Evolutionary conservation across 2,888 invertebrate species (phyloP), one percentile per base, ranked within the genome.

Genomic region (Griposia aprilina): DNA sequence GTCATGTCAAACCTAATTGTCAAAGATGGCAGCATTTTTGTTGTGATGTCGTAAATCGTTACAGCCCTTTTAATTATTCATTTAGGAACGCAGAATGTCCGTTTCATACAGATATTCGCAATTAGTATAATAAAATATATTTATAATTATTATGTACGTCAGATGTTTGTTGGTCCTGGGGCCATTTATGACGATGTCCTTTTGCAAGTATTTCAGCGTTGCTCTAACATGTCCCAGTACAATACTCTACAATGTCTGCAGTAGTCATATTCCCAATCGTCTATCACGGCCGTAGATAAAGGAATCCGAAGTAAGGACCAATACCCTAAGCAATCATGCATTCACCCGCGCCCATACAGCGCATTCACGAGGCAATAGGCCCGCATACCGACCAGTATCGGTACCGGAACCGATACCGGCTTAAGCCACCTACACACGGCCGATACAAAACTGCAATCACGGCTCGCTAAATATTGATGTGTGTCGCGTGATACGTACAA

Each of bases 401-500:
- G 55, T 45, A 11, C 48, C 77, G 26, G 10, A 20, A 57, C 55
- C 66, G 30, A 13, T 15, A 55, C 41, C 41, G 5, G 45, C 20
- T 30, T 30, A 55, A 26, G 26, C 11, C 50, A 30, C 20, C n/a
- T 13, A 20, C 69, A 59, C 45, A 66, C 48, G 11, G 20, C n/a
- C 45, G 55, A 50, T 23, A 83, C 76, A 65, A 67, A 70, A 76
- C 69, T 80, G 79, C 83, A 86, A 79, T 78, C 68, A 57, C 30
- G 17, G 36, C 57, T 26, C 41, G 62, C 67, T 76, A 60, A 73
- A 84, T 87, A 84, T 87, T 81, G 60, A 75, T 75, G 68, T 75
- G 50, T 69, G 76, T 76, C 76, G 67, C 73, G 68, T 72, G 76
- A 76, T 74, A 69, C 63, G 73, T 72, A 80, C 76, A 85, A 87